Evolutionary conservation across 2,888 invertebrate genomes (phyloP).

Genomic region (Camptogramma bilineatum): DNA sequence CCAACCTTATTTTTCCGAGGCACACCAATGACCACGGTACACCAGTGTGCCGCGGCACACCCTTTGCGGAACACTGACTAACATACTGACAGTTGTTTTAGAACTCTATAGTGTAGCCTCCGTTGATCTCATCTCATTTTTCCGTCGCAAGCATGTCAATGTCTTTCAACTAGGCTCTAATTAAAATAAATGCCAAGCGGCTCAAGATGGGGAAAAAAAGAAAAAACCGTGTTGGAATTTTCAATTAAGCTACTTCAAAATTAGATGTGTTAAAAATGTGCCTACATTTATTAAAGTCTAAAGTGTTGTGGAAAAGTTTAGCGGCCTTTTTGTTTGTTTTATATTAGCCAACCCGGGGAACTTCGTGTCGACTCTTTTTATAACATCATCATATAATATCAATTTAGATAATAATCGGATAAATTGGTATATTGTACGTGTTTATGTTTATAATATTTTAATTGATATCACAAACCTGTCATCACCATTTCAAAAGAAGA

Average conservation of each 20-base stretch:
- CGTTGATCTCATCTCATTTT: conserved; percentile 25
- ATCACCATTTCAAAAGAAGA: no score
- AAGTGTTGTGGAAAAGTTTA: conserved; percentile 2
- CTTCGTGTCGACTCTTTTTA: no score
- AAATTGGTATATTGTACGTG: no score
- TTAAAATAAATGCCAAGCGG: conserved; percentile 44
- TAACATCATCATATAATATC: no score
- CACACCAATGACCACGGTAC: no score
- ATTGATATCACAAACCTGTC: no score
- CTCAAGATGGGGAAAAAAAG: conserved; percentile 34
- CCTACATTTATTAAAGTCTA: conserved; percentile 24
- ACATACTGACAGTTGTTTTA: not conserved
- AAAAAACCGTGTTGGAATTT: conserved; percentile 45
- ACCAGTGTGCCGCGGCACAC: no score
- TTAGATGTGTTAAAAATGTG: conserved; percentile 29
- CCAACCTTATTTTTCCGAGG: no score
- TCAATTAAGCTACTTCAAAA: conserved; percentile 43
- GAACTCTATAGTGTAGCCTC: not conserved
- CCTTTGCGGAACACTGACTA: no score
- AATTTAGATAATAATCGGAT: no score
- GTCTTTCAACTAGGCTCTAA: conserved; percentile 37
- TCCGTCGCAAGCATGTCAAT: conserved; percentile 26
- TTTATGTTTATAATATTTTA: no score
- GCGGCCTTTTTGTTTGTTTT: conserved; percentile 1
- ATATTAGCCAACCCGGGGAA: no score